phyloP scores from a whole-genome alignment of 2,888 invertebrate species.

The Diachrysia chrysitis region DNA sequence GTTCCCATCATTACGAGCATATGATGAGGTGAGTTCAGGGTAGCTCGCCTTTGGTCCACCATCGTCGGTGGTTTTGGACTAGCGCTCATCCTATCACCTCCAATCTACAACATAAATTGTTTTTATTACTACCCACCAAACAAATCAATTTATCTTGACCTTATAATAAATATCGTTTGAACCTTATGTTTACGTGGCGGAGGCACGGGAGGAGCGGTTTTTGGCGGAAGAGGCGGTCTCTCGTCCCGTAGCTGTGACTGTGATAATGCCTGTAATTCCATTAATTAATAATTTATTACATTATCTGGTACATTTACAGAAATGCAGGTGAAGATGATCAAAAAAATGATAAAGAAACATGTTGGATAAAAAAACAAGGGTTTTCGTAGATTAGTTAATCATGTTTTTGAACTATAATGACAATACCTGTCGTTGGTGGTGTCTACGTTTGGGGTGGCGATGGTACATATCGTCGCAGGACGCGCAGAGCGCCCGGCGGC shows the following conservation, averaged over 20 bases:
- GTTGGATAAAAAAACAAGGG: no score
- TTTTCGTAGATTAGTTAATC: neutral
- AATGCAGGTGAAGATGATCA: no score
- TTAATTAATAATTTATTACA: neutral
- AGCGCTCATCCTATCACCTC: conserved; percentile 77
- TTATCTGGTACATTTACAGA: neutral
- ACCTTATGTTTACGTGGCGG: conserved; percentile 87
- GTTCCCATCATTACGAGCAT: conserved; percentile 50
- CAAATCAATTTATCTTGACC: neutral
- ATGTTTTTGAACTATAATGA: neutral
- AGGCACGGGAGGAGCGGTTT: conserved; percentile 83
- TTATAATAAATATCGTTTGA: conserved; percentile 11
- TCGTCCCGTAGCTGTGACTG: conserved; percentile 79
- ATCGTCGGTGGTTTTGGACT: conserved; percentile 76
- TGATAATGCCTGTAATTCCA: conserved; percentile 74
- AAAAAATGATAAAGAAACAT: no score
- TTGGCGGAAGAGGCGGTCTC: conserved; percentile 85
- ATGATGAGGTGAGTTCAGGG: conserved; percentile 65
- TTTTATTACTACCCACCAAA: neutral
- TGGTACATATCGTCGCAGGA: conserved; percentile 98
- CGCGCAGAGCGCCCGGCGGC: conserved; percentile 95
- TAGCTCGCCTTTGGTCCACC: conserved; percentile 76
- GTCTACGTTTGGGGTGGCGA: conserved; percentile 95
- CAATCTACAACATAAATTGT: conserved; percentile 60
- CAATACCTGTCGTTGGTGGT: conserved; percentile 93